Evolutionary conservation across 2,888 invertebrate genomes (phyloP).

Genomic region (Asteroscopus sphinx): DNA sequence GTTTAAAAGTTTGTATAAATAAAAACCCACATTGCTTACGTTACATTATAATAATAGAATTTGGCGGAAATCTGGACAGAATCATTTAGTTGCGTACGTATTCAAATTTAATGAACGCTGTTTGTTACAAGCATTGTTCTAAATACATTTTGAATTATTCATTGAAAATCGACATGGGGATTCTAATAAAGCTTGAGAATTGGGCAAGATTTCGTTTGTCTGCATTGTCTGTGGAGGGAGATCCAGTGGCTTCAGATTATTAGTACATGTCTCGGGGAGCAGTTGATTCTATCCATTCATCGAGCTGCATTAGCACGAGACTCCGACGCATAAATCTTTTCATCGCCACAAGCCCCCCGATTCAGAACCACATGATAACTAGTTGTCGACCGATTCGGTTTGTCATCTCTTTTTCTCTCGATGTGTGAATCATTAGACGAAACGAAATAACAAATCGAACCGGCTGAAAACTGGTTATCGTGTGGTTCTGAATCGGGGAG

Average conservation of each 20-base stretch:
- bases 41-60: conserved; percentile 68
- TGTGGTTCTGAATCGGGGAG: too few relatives aligned
- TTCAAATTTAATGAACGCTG: conserved; percentile 63
- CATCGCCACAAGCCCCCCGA: too few relatives aligned
- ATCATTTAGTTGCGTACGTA: conserved; percentile 65
- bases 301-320: conserved; percentile 8
- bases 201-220: too few relatives aligned
- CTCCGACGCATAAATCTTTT: conserved; percentile 17
- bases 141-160: conserved; percentile 44
- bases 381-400: too few relatives aligned
- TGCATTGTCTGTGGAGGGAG: background rate
- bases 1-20: conserved; percentile 65
- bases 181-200: conserved; percentile 31
- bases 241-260: conserved; percentile 2
- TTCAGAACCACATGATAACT: too few relatives aligned
- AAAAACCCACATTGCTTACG: conserved; percentile 67
- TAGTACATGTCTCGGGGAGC: conserved; percentile 9
- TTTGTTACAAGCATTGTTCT: conserved; percentile 57
- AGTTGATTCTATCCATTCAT: conserved; percentile 16
- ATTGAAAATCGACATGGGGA: conserved; percentile 26
- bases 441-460: too few relatives aligned
- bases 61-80: conserved; percentile 69
- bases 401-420: too few relatives aligned
- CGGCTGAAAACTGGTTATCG: too few relatives aligned
- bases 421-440: too few relatives aligned